Percentiles rank a stretch among this genome's conserved stretches.
Evolutionary conservation across 2,113 vertebrate genomes (phyloP).

Genomic region (Amazona vittata): DNA sequence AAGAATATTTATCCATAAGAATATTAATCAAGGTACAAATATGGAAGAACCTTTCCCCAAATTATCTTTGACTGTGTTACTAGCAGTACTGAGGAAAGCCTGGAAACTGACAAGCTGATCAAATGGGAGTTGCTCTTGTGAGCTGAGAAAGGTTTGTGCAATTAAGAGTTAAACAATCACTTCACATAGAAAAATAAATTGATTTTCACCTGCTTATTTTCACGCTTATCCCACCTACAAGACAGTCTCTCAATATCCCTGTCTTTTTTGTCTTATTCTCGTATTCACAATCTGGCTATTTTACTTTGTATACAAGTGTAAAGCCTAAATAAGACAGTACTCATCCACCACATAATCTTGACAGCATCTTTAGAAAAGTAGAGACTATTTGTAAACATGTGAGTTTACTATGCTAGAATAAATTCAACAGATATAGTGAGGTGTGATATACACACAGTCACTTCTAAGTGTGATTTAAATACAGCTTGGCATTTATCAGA

Average conservation of each 20-base stretch:
- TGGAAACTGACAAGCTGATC: neutral
- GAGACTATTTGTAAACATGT: neutral
- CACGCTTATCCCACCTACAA: neutral
- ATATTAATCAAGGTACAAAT: neutral
- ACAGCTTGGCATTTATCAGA: neutral
- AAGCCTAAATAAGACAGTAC: neutral
- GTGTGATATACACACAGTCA: neutral
- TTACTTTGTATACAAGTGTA: neutral
- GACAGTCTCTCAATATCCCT: neutral
- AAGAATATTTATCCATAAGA: neutral
- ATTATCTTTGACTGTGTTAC: neutral
- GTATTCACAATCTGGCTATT: neutral
- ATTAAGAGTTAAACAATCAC: neutral
- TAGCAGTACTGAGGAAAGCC: neutral
- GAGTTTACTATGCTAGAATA: neutral
- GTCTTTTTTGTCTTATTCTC: neutral
- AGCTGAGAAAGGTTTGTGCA: neutral
- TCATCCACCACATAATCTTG: neutral
- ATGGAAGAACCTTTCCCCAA: neutral
- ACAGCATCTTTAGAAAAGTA: neutral
- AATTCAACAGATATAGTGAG: neutral
- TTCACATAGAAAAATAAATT: neutral
- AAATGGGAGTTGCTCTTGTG: rapidly evolving
- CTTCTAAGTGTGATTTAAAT: neutral
- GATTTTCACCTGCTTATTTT: neutral